Evolutionary conservation across 2,888 invertebrate species (phyloP).

Genomic region (Criorhina ranunculi): DNA sequence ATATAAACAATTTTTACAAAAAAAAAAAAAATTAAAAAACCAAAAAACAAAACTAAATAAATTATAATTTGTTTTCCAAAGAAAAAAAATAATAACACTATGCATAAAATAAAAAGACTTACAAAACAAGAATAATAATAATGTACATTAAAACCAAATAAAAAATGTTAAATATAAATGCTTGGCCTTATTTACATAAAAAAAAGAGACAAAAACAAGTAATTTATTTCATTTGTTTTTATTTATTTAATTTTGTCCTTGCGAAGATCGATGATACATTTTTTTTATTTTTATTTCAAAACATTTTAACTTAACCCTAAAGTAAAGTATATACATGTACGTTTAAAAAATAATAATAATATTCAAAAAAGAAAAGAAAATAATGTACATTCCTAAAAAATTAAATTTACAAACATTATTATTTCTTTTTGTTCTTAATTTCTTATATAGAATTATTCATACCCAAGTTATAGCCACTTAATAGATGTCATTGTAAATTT

Average conservation of each 20-base stretch:
- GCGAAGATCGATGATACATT: conserved; percentile 64
- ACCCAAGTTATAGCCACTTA: conserved; percentile 63
- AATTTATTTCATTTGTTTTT: conserved; percentile 12
- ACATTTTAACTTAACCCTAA: conserved; percentile 17
- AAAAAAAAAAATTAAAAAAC: conserved; percentile 42
- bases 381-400: conserved; percentile 60
- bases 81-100: conserved; percentile 35
- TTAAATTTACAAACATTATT: conserved; percentile 1
- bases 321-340: conserved; percentile 33
- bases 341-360: conserved; percentile 31
- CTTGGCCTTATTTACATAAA: conserved; percentile 73
- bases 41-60: background rate
- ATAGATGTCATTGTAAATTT: conserved; percentile 72
- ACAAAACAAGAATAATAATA: conserved; percentile 41
- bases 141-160: conserved; percentile 46
- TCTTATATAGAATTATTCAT: conserved; percentile 64
- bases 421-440: conserved; percentile 45
- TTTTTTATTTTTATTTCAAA: conserved; percentile 6
- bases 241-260: conserved; percentile 56
- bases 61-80: conserved; percentile 52
- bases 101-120: conserved; percentile 60
- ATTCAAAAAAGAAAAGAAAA: conserved; percentile 15
- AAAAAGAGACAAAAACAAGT: no score
- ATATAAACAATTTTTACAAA: conserved; percentile 66
- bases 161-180: conserved; percentile 50